Percentiles rank a stretch among this genome's conserved stretches.
Conservation (phyloP, 2,888 invertebrate genomes). For the Nephrotoma flavescens region DNA sequence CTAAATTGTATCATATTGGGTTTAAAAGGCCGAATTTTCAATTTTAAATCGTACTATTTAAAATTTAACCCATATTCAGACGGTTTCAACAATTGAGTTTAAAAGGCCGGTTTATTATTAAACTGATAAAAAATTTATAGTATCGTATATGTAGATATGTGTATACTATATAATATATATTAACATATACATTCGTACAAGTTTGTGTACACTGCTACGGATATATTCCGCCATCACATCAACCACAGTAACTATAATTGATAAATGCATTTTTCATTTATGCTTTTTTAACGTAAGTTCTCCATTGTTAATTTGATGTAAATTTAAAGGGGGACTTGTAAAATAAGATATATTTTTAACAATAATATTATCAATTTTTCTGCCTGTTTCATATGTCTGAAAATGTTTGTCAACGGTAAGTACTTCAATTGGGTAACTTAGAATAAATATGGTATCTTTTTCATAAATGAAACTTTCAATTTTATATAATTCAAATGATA, state of each 20-base stretch:
- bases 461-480: too few species aligned
- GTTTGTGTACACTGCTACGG: background rate
- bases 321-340: background rate
- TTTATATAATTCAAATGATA: too few species aligned
- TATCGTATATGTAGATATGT: background rate
- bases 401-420: too few species aligned
- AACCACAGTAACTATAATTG: background rate
- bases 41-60: background rate
- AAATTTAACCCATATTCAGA: too few species aligned
- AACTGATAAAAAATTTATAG: background rate
- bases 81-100: too few species aligned
- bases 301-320: background rate
- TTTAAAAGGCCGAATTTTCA: too few species aligned
- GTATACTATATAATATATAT: background rate
- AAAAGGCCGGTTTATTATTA: too few species aligned
- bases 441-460: too few species aligned
- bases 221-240: background rate
- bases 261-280: background rate
- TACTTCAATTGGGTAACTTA: too few species aligned
- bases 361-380: background rate
- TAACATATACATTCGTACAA: background rate
- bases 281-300: background rate
- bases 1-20: too few species aligned
- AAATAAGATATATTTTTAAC: slow-evolving; percentile 4
- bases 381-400: slow-evolving; percentile 4